Conservation (phyloP, 30 jellyfish, hydroid and myxozoan species). For the Catostylus mosaicus region DNA sequence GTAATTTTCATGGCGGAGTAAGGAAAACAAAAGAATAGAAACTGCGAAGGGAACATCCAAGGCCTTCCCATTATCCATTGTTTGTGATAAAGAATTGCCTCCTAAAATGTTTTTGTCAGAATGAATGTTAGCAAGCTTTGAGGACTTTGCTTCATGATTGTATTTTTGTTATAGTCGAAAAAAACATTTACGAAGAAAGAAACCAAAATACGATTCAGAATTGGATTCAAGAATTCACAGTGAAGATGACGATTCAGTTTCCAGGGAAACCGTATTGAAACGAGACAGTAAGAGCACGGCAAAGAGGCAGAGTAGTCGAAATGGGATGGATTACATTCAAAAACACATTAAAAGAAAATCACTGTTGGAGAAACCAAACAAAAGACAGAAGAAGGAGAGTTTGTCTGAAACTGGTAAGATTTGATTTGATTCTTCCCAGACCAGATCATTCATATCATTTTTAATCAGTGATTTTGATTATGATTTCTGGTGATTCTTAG, state of each 20-base stretch:
- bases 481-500: too few species aligned
- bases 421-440: too few species aligned
- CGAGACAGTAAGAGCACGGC: constrained; percentile 37
- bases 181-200: constrained; percentile 44
- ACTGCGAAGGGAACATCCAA: too few species aligned
- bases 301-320: constrained; percentile 16
- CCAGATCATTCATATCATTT: too few species aligned
- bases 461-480: too few species aligned
- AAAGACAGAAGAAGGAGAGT: constrained; percentile 57
- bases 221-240: constrained; percentile 25
- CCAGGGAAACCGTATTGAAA: constrained; percentile 65
- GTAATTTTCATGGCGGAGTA: too few species aligned
- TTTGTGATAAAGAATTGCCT: too few species aligned
- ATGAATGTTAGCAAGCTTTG: not conserved
- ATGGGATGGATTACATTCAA: constrained; percentile 29
- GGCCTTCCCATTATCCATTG: too few species aligned
- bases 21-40: too few species aligned
- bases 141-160: not conserved
- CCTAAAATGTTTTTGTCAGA: too few species aligned
- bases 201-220: constrained; percentile 43
- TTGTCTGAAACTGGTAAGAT: constrained; percentile 9
- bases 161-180: constrained; percentile 1
- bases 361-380: constrained; percentile 54
- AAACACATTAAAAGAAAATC: constrained; percentile 50
- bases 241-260: constrained; percentile 63